phyloP scores from a whole-genome alignment of 2,888 invertebrate species.

The Macaria liturata region DNA sequence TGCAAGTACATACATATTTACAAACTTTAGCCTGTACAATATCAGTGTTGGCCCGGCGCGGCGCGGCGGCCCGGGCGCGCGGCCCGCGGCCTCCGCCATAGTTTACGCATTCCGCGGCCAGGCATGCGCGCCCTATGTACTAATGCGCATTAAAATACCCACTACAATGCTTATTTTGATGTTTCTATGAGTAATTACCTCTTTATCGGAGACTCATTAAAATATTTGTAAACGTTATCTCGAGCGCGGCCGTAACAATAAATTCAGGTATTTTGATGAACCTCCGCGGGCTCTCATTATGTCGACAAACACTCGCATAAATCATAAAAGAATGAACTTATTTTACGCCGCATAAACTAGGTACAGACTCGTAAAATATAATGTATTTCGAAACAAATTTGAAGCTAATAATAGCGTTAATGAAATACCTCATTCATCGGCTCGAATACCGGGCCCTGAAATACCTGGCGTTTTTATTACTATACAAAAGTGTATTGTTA shows the following conservation, averaged over 20 bases:
- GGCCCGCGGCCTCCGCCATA: constrained; percentile 4
- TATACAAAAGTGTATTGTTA: too few species aligned
- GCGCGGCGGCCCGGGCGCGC: background rate
- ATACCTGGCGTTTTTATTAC: too few species aligned
- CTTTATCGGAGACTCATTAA: constrained; percentile 45
- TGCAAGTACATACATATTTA: too few species aligned
- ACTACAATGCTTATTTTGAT: constrained; percentile 31
- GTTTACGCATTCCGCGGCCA: constrained; percentile 19
- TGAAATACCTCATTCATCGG: constrained; percentile 6
- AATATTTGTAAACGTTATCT: constrained; percentile 49
- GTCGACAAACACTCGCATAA: constrained; percentile 1
- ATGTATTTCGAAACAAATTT: background rate
- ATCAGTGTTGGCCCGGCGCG: background rate
- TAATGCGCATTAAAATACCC: constrained; percentile 37
- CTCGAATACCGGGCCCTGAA: too few species aligned
- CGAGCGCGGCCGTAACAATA: constrained; percentile 26
- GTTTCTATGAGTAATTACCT: constrained; percentile 37
- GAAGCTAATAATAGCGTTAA: constrained; percentile 1
- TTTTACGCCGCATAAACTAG: background rate
- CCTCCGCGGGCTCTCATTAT: background rate
- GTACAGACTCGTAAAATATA: background rate
- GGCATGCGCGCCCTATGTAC: constrained; percentile 31
- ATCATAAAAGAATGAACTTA: constrained; percentile 9
- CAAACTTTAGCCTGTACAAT: too few species aligned
- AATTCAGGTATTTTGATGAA: constrained; percentile 30